A percentile compares a stretch with the other conserved stretches of the same genome.
phyloP scores from a whole-genome alignment of 2,888 invertebrate species.

The Zaprionus bogoriensis region DNA sequence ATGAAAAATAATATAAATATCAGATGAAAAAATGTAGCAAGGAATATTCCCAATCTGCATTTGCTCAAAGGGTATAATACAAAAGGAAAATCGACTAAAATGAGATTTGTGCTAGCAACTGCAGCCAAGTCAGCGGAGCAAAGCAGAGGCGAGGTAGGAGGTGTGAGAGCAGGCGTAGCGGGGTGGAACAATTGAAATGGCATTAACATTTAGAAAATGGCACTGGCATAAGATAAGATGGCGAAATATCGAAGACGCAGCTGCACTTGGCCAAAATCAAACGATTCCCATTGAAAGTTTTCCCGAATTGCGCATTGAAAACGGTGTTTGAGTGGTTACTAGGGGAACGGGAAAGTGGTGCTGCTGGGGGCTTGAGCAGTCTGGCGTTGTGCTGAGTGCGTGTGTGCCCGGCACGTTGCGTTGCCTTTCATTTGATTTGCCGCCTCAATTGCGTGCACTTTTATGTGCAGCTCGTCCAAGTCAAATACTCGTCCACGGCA shows the following conservation, averaged over 20 bases:
- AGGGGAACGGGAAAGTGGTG: background rate
- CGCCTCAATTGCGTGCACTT: slow-evolving; percentile 74
- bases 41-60: background rate
- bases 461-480: slow-evolving; percentile 63
- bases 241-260: slow-evolving; percentile 62
- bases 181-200: slow-evolving; percentile 66
- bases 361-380: no score
- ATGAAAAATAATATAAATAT: background rate
- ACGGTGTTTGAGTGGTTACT: background rate
- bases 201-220: slow-evolving; percentile 76
- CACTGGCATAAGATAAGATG: slow-evolving; percentile 63
- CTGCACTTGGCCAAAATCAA: slow-evolving; percentile 71
- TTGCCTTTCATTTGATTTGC: slow-evolving; percentile 75
- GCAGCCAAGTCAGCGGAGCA: slow-evolving; percentile 10
- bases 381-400: slow-evolving; percentile 44
- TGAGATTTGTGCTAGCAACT: slow-evolving; percentile 55
- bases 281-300: slow-evolving; percentile 63
- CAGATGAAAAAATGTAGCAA: background rate
- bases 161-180: slow-evolving; percentile 1
- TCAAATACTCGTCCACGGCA: slow-evolving; percentile 56
- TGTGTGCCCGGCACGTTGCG: slow-evolving; percentile 58
- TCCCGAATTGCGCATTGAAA: slow-evolving; percentile 54
- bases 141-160: background rate
- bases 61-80: slow-evolving; percentile 10
- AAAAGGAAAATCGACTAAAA: slow-evolving; percentile 22